A percentile compares a stretch with the other conserved stretches of the same genome.
phyloP scores from a whole-genome alignment of 2,888 invertebrate genomes.

The Aspidapion aeneum region DNA sequence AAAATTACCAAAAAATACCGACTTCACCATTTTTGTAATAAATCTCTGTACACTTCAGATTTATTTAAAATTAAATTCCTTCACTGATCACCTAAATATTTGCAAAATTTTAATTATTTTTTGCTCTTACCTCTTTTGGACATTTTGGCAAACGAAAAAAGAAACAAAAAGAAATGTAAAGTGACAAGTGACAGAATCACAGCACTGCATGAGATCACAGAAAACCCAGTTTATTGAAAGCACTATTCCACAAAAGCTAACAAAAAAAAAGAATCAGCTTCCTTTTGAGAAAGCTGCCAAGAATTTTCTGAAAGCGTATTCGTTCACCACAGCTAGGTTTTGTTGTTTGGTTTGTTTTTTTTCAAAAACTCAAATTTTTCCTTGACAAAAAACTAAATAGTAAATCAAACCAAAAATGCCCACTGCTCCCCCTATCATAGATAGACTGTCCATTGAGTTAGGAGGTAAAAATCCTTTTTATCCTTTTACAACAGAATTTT shows the following conservation, averaged over 20 bases:
- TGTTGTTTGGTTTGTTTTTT: no score
- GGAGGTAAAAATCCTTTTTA: slow-evolving; percentile 30
- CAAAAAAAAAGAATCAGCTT: no score
- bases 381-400: no score
- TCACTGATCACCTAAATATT: slow-evolving; percentile 20
- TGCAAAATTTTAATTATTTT: neutral
- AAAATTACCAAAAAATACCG: neutral
- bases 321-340: no score
- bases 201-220: no score
- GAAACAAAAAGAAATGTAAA: neutral
- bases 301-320: no score
- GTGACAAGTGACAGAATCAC: neutral
- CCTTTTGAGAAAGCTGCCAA: no score
- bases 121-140: slow-evolving; percentile 54
- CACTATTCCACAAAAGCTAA: no score
- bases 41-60: neutral
- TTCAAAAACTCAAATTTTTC: no score
- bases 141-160: slow-evolving; percentile 45
- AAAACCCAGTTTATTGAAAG: no score
- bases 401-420: no score
- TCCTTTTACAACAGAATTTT: neutral
- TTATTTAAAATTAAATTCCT: neutral
- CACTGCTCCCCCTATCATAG: slow-evolving; percentile 27
- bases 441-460: slow-evolving; percentile 36
- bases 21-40: neutral